A percentile compares a stretch with the other conserved stretches of the same genome.
Conservation (phyloP, 2,113 vertebrate species). For the Orthonyx spaldingii region DNA sequence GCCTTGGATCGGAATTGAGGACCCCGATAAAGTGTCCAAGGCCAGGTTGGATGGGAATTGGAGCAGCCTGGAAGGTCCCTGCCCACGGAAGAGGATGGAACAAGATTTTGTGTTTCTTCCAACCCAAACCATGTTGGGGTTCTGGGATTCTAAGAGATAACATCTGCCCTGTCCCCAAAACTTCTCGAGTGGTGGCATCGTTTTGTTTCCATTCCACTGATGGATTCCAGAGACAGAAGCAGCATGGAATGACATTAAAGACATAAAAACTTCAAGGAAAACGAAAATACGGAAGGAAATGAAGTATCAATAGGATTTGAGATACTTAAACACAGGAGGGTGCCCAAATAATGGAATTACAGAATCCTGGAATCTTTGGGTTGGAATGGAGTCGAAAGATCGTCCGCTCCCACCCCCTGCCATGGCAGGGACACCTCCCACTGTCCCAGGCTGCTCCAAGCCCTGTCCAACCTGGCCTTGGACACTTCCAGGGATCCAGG, state of each 20-base stretch:
- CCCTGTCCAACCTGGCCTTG: accelerated
- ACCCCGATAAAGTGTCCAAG: not conserved
- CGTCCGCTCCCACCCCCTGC: not conserved
- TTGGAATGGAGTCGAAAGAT: not conserved
- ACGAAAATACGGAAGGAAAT: not conserved
- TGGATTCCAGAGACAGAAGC: not conserved
- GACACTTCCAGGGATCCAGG: not conserved
- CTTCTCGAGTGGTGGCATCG: not conserved
- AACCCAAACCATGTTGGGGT: not conserved
- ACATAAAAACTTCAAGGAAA: accelerated
- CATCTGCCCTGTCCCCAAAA: not conserved
- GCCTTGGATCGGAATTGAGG: not conserved
- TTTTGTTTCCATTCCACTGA: not conserved
- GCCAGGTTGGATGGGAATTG: not conserved
- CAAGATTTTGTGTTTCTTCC: no score
- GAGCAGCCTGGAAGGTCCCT: not conserved
- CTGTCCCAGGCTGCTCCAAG: accelerated
- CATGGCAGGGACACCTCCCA: not conserved
- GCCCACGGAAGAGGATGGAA: not conserved
- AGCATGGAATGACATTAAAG: not conserved
- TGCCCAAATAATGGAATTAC: not conserved
- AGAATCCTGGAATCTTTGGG: not conserved
- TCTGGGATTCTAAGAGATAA: not conserved
- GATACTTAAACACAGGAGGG: not conserved
- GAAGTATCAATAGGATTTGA: not conserved